Conservation (phyloP, 2,888 invertebrate species). For the Mycalesis mineus region DNA sequence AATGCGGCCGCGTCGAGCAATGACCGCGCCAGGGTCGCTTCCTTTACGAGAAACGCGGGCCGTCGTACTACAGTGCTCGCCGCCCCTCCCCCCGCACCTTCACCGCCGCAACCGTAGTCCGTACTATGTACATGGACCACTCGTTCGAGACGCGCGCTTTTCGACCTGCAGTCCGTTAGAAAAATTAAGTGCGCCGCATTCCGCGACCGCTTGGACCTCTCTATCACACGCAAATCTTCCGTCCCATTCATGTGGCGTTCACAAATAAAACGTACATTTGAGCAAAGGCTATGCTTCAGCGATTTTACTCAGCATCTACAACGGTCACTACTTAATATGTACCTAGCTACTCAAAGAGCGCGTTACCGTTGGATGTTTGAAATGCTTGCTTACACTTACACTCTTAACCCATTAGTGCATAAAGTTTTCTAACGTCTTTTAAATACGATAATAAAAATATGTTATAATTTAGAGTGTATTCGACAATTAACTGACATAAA, state of each 20-base stretch:
- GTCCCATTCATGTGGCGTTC: conserved; percentile 26
- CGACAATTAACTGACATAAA: too few relatives aligned
- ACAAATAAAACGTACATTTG: conserved; percentile 2
- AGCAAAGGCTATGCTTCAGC: conserved; percentile 6
- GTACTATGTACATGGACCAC: conserved; percentile 62
- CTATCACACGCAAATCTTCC: conserved; percentile 46
- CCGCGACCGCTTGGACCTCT: conserved; percentile 59
- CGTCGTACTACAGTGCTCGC: conserved; percentile 71
- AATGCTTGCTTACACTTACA: conserved; percentile 5
- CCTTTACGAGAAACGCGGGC: conserved; percentile 76
- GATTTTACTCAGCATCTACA: conserved; percentile 2
- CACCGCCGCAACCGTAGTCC: conserved; percentile 35
- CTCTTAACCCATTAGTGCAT: background rate
- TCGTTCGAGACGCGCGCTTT: conserved; percentile 65
- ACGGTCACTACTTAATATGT: background rate
- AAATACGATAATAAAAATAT: too few relatives aligned
- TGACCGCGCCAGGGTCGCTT: conserved; percentile 78
- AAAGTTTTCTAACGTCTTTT: too few relatives aligned
- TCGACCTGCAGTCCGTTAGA: conserved; percentile 75
- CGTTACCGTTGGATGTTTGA: conserved; percentile 11
- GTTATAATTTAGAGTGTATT: too few relatives aligned
- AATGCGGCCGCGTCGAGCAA: conserved; percentile 77
- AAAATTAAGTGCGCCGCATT: conserved; percentile 76
- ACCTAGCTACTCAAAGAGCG: background rate
- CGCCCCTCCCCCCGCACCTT: conserved; percentile 43